Evolutionary conservation across 2,888 invertebrate genomes (phyloP).

Genomic region (Polydrusus tereticollis): DNA sequence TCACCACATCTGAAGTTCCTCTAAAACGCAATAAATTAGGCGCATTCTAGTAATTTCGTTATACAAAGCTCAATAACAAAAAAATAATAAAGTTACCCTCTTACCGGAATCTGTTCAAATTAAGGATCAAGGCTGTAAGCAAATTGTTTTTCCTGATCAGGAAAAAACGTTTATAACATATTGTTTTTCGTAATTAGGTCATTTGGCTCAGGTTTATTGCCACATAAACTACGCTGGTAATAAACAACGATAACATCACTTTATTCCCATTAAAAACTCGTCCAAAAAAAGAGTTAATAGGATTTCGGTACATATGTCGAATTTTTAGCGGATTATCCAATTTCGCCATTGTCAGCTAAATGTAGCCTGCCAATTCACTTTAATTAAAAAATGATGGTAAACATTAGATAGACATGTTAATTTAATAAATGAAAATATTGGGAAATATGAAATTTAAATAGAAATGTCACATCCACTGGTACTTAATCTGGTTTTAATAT

Average conservation of each 20-base stretch:
- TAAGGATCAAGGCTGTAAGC: no score
- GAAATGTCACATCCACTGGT: background rate
- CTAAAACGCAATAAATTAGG: no score
- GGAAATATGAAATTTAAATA: background rate
- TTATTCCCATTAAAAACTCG: background rate
- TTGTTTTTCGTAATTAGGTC: no score
- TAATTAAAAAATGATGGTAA: constrained; percentile 13
- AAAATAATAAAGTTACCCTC: no score
- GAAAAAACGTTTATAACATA: no score
- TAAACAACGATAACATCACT: background rate
- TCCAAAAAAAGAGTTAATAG: background rate
- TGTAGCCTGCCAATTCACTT: constrained; percentile 3
- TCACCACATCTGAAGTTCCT: no score
- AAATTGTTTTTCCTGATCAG: no score
- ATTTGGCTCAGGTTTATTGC: no score
- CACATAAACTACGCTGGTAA: background rate
- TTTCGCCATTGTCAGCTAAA: constrained; percentile 6
- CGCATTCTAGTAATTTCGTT: no score
- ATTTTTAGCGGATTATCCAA: constrained; percentile 1
- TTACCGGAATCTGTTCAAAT: no score
- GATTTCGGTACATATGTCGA: background rate
- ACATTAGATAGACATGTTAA: constrained; percentile 11
- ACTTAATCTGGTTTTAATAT: background rate
- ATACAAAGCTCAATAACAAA: no score
- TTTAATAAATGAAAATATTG: background rate